Evolutionary conservation across 2,797 vertebrate genomes (phyloP).

Genomic region (Rhynchotus rufescens): DNA sequence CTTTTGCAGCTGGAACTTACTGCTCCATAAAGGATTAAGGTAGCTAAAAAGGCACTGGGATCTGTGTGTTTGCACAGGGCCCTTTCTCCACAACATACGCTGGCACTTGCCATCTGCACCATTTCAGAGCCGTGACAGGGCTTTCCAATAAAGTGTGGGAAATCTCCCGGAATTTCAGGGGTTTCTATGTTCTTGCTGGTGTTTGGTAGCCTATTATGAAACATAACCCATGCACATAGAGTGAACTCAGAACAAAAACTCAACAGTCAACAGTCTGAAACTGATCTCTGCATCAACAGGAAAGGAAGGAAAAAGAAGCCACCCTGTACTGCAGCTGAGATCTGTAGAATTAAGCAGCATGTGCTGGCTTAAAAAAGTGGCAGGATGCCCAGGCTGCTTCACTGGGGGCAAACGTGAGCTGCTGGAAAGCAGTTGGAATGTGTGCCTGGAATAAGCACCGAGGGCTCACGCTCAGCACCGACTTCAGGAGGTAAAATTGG

Average conservation of each 20-base stretch:
- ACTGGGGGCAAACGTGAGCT: conserved; percentile 29
- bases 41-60: background rate
- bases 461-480: conserved; percentile 12
- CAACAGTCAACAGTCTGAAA: background rate
- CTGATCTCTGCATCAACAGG: background rate
- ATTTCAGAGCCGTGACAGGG: background rate
- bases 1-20: background rate
- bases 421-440: background rate
- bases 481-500: background rate
- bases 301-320: background rate
- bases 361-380: background rate
- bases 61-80: background rate
- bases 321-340: background rate
- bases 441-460: conserved; percentile 34
- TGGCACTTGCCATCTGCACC: rapidly evolving
- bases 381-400: conserved; percentile 41
- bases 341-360: background rate
- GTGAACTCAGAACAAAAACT: background rate
- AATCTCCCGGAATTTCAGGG: background rate
- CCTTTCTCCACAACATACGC: background rate
- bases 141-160: background rate
- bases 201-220: background rate
- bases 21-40: background rate
- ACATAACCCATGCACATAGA: background rate
- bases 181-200: background rate